Percentiles rank a stretch among this genome's conserved stretches.
Conservation (phyloP, 2,888 invertebrate genomes). For the Lycaena phlaeas region DNA sequence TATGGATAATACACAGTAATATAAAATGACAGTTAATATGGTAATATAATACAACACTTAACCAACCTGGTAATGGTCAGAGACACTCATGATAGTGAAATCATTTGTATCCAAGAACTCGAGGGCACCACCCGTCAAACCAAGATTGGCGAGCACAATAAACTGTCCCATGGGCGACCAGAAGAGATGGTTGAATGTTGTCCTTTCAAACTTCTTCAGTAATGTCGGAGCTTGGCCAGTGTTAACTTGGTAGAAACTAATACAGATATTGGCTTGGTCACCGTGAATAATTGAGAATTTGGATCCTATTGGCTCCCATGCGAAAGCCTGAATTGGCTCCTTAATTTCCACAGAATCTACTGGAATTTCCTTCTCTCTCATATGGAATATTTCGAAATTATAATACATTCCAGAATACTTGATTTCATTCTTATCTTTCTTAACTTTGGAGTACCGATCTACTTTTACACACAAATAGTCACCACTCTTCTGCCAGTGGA, state of each 20-base stretch:
- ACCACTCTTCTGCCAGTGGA: slow-evolving; percentile 99
- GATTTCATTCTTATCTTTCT: slow-evolving; percentile 93
- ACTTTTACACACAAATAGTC: slow-evolving; percentile 97
- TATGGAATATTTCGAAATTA: slow-evolving; percentile 99
- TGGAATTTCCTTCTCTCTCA: slow-evolving; percentile 97
- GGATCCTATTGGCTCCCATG: slow-evolving; percentile 97
- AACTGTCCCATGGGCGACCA: slow-evolving; percentile 98
- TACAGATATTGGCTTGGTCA: slow-evolving; percentile 84
- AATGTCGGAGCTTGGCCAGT: slow-evolving; percentile 91
- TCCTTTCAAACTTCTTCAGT: slow-evolving; percentile 90
- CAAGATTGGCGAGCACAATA: slow-evolving; percentile 92
- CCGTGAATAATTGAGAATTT: slow-evolving; percentile 98
- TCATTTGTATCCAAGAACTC: slow-evolving; percentile 97
- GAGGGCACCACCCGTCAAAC: slow-evolving; percentile 87
- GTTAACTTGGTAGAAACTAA: slow-evolving; percentile 92
- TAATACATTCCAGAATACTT: slow-evolving; percentile 98
- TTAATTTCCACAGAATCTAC: slow-evolving; percentile 98
- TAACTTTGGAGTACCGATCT: slow-evolving; percentile 87
- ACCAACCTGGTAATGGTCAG: slow-evolving; percentile 89
- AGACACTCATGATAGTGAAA: slow-evolving; percentile 94
- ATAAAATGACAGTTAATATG: too few relatives aligned
- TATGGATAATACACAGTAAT: too few relatives aligned
- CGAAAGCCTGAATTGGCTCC: slow-evolving; percentile 93
- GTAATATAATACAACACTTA: too few relatives aligned
- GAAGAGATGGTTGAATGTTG: slow-evolving; percentile 91